A percentile compares a stretch with the other conserved stretches of the same genome.
These are phyloP conservation scores for Cavia aperea DNA, from an alignment of 2,113 vertebrate species.

Conservation along the genomic window DNA sequence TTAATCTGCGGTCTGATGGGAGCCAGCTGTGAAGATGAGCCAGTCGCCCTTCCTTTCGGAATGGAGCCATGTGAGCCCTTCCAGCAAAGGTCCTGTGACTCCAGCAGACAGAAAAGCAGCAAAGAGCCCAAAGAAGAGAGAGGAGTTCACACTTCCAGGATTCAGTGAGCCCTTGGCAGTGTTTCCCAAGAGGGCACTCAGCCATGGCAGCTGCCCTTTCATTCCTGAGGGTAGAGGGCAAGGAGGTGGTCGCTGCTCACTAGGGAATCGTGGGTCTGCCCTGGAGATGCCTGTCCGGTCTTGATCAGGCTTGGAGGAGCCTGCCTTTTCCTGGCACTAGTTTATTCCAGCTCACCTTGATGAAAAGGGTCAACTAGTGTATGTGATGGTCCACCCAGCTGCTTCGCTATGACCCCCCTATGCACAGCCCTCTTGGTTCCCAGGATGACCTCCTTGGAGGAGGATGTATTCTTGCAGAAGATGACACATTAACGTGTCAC, in stretches of 20 bases:
- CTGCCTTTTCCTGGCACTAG: not conserved
- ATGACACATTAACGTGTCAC: accelerated
- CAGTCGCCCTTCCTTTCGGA: not conserved
- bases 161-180: accelerated
- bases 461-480: accelerated
- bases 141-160: too few species aligned
- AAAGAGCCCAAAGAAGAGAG: not conserved
- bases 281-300: not conserved
- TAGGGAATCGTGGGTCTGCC: accelerated
- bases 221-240: not conserved
- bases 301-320: not conserved
- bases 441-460: accelerated
- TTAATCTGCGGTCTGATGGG: not conserved
- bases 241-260: accelerated
- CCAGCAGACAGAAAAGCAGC: too few species aligned
- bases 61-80: not conserved
- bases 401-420: accelerated
- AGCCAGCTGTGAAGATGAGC: not conserved
- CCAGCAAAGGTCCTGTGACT: too few species aligned
- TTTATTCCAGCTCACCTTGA: accelerated
- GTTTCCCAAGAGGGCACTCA: accelerated
- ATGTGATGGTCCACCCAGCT: not conserved
- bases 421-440: accelerated
- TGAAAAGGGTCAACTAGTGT: not conserved
- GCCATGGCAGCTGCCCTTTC: accelerated